phyloP scores from a whole-genome alignment of 2,888 invertebrate genomes.

The Cantharis rustica region DNA sequence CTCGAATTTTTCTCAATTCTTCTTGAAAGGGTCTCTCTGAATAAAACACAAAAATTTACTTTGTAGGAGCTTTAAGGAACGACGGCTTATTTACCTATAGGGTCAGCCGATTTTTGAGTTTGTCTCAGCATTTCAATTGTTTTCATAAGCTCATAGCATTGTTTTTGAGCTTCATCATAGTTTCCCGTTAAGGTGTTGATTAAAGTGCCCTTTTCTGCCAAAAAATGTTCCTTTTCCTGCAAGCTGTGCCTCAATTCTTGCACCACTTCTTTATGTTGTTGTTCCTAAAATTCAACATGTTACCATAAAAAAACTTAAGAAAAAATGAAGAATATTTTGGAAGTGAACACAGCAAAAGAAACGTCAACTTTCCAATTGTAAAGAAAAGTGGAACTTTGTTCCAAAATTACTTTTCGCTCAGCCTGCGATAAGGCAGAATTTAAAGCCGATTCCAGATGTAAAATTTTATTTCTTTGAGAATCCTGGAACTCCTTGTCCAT shows the following conservation, averaged over 20 bases:
- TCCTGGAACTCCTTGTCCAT: conserved; percentile 37
- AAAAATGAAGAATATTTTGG: no score
- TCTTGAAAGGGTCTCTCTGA: conserved; percentile 8
- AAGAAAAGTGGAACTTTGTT: no score
- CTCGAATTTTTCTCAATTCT: conserved; percentile 14
- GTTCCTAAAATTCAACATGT: conserved; percentile 28
- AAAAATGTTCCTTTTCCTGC: conserved; percentile 32
- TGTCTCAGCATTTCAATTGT: conserved; percentile 24
- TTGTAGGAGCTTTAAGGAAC: conserved; percentile 31
- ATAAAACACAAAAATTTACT: conserved; percentile 4
- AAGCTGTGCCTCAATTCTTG: conserved; percentile 22
- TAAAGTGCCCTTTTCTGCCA: conserved; percentile 31
- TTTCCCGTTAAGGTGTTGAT: conserved; percentile 36
- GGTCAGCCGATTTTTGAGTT: not conserved
- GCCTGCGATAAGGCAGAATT: conserved; percentile 16
- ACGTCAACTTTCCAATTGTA: no score
- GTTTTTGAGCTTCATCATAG: conserved; percentile 33
- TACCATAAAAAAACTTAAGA: no score
- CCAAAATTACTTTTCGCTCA: conserved; percentile 7
- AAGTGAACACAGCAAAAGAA: no score
- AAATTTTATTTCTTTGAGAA: conserved; percentile 34
- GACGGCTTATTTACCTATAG: conserved; percentile 3
- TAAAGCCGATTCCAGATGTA: conserved; percentile 33
- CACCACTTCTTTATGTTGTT: conserved; percentile 31
- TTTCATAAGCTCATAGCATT: conserved; percentile 34